phyloP scores from a whole-genome alignment of 2,113 vertebrate species.

The Apodemus speciosus region DNA sequence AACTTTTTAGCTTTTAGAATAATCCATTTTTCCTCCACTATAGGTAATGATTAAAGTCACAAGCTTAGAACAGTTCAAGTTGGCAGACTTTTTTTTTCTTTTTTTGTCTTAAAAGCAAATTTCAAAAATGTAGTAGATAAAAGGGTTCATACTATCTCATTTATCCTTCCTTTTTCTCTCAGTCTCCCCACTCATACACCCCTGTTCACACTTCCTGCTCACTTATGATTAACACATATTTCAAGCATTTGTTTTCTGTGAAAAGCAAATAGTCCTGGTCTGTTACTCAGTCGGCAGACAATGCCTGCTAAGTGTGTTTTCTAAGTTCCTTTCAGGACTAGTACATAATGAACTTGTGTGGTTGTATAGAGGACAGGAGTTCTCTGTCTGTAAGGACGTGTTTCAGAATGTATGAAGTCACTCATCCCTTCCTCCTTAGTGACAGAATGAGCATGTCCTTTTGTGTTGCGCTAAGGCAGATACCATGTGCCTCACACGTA shows the following conservation, averaged over 20 bases:
- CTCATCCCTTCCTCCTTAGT: slow-evolving; percentile 54
- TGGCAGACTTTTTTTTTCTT: slow-evolving; percentile 30
- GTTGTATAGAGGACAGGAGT: slow-evolving; percentile 59
- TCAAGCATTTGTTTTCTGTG: slow-evolving; percentile 19
- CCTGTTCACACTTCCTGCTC: slow-evolving; percentile 1
- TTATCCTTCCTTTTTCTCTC: slow-evolving; percentile 28
- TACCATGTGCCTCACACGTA: slow-evolving; percentile 31
- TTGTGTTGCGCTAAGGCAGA: slow-evolving; percentile 30
- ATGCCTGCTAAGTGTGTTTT: slow-evolving; percentile 36
- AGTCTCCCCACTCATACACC: not conserved
- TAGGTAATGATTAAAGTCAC: slow-evolving; percentile 56
- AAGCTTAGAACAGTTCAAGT: slow-evolving; percentile 42
- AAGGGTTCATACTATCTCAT: slow-evolving; percentile 30
- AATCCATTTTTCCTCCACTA: slow-evolving; percentile 3
- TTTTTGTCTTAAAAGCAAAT: slow-evolving; percentile 33
- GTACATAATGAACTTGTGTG: slow-evolving; percentile 63
- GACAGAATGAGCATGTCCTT: slow-evolving; percentile 38
- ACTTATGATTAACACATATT: slow-evolving; percentile 52
- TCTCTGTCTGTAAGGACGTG: slow-evolving; percentile 49
- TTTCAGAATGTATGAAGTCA: slow-evolving; percentile 49
- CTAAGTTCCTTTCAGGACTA: slow-evolving; percentile 58
- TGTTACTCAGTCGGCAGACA: slow-evolving; percentile 66
- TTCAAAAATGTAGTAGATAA: slow-evolving; percentile 42
- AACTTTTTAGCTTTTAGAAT: slow-evolving; percentile 48
- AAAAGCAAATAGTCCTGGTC: slow-evolving; percentile 66